A percentile compares a stretch with the other conserved stretches of the same genome.
These are phyloP conservation scores for Leptopilina boulardi DNA, from an alignment of 1,140 invertebrate species.

Conservation along the genomic window DNA sequence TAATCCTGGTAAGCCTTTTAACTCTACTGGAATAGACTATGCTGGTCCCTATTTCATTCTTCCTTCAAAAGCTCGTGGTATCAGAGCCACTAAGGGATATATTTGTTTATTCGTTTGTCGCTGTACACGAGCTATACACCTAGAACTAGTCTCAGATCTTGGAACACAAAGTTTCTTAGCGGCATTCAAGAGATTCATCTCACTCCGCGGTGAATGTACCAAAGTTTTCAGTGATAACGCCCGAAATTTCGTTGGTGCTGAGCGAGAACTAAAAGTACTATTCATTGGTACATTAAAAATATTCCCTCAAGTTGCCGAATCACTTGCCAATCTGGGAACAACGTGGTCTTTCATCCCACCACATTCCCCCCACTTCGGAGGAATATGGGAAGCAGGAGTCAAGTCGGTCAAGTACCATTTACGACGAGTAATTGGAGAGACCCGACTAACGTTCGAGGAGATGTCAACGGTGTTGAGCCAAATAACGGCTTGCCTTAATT, in stretches of 20 bases:
- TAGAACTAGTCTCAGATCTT: constrained; percentile 57
- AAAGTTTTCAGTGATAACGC: constrained; percentile 63
- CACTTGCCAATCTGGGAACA: neutral
- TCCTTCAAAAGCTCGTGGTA: constrained; percentile 38
- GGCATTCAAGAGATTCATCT: constrained; percentile 61
- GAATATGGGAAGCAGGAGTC: constrained; percentile 1
- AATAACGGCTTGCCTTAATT: neutral
- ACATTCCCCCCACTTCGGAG: constrained; percentile 41
- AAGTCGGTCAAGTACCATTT: neutral
- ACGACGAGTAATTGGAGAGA: neutral
- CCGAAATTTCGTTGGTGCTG: constrained; percentile 48
- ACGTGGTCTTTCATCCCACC: constrained; percentile 51
- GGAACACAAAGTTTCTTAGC: constrained; percentile 52
- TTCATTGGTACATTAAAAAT: neutral
- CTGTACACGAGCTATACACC: no score
- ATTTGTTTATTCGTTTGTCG: constrained; percentile 41
- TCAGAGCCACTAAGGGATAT: constrained; percentile 44
- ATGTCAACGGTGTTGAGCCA: neutral
- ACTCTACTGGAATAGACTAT: constrained; percentile 59
- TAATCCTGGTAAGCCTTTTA: neutral
- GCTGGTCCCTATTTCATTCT: constrained; percentile 60
- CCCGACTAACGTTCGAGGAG: neutral
- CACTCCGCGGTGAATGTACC: constrained; percentile 51
- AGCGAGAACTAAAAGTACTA: constrained; percentile 39
- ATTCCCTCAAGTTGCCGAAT: neutral